Evolutionary conservation across 2,888 invertebrate species (phyloP).

Genomic region (Willowsia nigromaculata): DNA sequence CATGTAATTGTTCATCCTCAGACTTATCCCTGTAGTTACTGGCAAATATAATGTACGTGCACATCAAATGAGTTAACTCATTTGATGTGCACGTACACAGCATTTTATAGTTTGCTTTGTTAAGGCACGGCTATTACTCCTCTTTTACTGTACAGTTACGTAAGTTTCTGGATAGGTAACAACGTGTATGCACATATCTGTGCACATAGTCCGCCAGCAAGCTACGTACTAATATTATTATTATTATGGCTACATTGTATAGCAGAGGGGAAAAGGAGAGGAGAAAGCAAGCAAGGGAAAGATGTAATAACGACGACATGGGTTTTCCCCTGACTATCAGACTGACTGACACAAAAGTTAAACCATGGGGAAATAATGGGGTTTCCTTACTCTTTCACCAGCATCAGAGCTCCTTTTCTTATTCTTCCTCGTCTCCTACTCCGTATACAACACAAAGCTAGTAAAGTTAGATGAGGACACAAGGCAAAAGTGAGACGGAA

Average conservation of each 20-base stretch:
- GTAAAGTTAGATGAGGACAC: conserved; percentile 31
- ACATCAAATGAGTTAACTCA: background rate
- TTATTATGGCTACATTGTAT: background rate
- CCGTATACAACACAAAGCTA: conserved; percentile 10
- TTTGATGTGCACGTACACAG: background rate
- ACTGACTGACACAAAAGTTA: conserved; percentile 74
- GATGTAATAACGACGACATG: conserved; percentile 71
- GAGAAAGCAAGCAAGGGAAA: conserved; percentile 47
- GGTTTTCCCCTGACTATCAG: conserved; percentile 72
- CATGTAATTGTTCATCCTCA: too few species aligned
- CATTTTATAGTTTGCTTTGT: too few species aligned
- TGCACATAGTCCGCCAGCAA: too few species aligned
- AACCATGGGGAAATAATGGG: conserved; percentile 74
- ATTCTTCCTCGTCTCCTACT: conserved; percentile 9
- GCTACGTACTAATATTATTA: conserved; percentile 22
- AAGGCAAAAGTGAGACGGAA: conserved; percentile 24
- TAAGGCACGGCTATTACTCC: conserved; percentile 5
- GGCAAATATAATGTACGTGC: too few species aligned
- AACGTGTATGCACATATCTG: background rate
- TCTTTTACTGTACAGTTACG: background rate
- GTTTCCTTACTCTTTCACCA: conserved; percentile 65
- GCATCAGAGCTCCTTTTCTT: conserved; percentile 46
- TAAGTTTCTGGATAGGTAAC: conserved; percentile 26
- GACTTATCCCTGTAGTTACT: too few species aligned
- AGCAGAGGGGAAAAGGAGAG: background rate